These are phyloP conservation scores for Hecatera dysodea DNA, from an alignment of 2,888 invertebrate species.

Conservation along the genomic window DNA sequence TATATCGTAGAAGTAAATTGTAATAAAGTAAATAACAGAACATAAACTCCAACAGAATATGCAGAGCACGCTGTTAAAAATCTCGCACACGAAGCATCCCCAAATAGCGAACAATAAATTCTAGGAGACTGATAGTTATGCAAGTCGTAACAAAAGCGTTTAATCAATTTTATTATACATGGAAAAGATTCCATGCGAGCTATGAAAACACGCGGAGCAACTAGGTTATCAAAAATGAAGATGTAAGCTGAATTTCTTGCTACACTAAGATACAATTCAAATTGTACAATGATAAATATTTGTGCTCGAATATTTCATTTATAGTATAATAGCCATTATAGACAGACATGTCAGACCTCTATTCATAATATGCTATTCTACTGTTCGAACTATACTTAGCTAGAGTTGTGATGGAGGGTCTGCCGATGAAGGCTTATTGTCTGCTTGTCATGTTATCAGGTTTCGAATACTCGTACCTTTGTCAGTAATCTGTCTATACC, in stretches of 20 bases:
- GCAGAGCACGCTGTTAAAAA: constrained; percentile 47
- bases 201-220: constrained; percentile 26
- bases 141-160: constrained; percentile 52
- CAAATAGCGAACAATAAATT: constrained; percentile 54
- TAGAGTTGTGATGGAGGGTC: constrained; percentile 30
- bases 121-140: constrained; percentile 47
- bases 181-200: constrained; percentile 43
- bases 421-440: constrained; percentile 60
- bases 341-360: constrained; percentile 10
- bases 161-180: constrained; percentile 58
- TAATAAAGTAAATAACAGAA: constrained; percentile 16
- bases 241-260: constrained; percentile 2
- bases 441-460: constrained; percentile 57
- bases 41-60: constrained; percentile 28
- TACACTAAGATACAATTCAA: constrained; percentile 14
- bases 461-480: constrained; percentile 51
- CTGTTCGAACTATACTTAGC: constrained; percentile 32
- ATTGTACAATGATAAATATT: constrained; percentile 15
- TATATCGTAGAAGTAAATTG: constrained; percentile 22
- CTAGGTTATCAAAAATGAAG: constrained; percentile 43
- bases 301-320: constrained; percentile 24
- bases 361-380: constrained; percentile 48
- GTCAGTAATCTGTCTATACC: constrained; percentile 55
- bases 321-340: constrained; percentile 18
- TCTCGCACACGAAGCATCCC: constrained; percentile 46